Evolutionary conservation across 2,888 invertebrate genomes (phyloP), one percentile per base, ranked within the genome.

Genomic region (Tetragonula carbonaria): DNA sequence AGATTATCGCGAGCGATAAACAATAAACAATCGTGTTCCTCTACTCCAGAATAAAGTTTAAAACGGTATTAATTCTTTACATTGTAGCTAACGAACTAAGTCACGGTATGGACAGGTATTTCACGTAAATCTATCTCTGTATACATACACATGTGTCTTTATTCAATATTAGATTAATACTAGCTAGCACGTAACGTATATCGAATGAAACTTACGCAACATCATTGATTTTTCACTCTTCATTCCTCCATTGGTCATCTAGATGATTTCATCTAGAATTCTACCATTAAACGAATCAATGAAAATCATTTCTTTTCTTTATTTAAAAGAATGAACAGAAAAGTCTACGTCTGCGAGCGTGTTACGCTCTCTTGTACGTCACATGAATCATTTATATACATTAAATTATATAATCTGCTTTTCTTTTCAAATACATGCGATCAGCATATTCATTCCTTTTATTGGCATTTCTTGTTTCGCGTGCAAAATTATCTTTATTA

Each of bases 21-120:
- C 11, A 51, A 23, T 79, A 62, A 28, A 73, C 16, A 53, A 51
- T 70, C 67, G 63, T 50, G 62, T 59, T 53, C 16, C 13, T 68
- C 11, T 67, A 18, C 21, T 16, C 4, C 1, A 53, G 50, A 38
- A 70, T 59, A 38, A 63, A 55, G 50, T 70, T 67, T 76, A 55
- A 79, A 83, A 62, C 63, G 72, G 59, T 68, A 55, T 63, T 67
- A 82, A 82, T 82, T 82, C 38, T 76, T 84, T 78, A 65, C 21
- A 81, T 81, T 82, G 62, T 78, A 78, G 82, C 80, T 23, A 59
- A 74, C 80, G 83, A 59, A 51, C 62, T 70, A 62, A 78, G 57
- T 62, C 53, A 70, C 50, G 62, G 55, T 70, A 74, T 28, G 76
- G 59, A 33, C 72, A 82, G 82, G 78, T 82, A 78, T 76, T 62